Evolutionary conservation across 2,888 invertebrate species (phyloP).

Genomic region (Sphaeridia pumilis): DNA sequence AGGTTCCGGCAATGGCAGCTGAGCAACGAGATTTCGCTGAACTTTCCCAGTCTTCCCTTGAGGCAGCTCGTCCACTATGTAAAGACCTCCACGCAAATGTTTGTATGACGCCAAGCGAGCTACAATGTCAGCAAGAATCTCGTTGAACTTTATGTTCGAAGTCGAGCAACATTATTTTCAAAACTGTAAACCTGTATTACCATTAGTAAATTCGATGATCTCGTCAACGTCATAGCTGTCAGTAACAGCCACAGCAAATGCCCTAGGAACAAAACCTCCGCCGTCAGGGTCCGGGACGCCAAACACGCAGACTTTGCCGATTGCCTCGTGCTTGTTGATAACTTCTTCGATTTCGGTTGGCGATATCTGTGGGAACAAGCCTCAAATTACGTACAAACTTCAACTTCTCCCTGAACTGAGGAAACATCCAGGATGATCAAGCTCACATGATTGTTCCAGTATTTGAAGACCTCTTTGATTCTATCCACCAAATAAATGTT

Average conservation of each 20-base stretch:
- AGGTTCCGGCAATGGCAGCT: background rate
- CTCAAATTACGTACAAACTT: too few relatives aligned
- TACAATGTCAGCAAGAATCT: too few relatives aligned
- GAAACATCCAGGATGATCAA: too few relatives aligned
- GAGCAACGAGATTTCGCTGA: background rate
- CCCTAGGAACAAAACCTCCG: constrained; percentile 33
- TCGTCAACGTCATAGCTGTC: constrained; percentile 15
- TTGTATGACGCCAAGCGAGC: constrained; percentile 11
- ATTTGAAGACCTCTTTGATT: constrained; percentile 33
- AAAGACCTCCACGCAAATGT: constrained; percentile 15
- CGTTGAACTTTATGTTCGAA: too few relatives aligned
- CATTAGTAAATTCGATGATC: constrained; percentile 25
- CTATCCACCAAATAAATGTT: constrained; percentile 30
- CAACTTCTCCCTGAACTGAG: background rate
- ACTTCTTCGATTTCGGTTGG: constrained; percentile 29
- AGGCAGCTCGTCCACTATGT: constrained; percentile 8
- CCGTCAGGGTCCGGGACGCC: constrained; percentile 30
- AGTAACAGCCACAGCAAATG: constrained; percentile 19
- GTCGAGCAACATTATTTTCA: too few relatives aligned
- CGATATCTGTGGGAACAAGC: constrained; percentile 31
- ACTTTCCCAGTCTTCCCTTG: constrained; percentile 8
- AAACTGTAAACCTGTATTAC: constrained; percentile 13
- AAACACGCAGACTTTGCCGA: constrained; percentile 28
- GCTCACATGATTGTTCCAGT: constrained; percentile 27
- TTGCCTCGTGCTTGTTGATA: constrained; percentile 24